Evolutionary conservation across 2,888 invertebrate species (phyloP).

Genomic region (Cenopis cana): DNA sequence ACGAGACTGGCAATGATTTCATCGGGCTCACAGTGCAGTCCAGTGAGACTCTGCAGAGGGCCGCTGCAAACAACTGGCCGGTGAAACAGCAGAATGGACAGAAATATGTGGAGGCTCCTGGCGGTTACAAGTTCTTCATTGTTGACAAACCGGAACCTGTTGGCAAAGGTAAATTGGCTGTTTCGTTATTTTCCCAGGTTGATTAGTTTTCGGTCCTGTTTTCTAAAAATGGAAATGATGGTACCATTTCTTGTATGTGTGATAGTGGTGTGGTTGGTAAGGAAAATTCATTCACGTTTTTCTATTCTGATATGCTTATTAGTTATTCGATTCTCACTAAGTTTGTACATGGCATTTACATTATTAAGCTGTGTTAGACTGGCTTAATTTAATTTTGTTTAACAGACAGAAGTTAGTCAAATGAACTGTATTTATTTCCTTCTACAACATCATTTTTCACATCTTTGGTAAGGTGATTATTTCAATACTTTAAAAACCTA

Average conservation of each 20-base stretch:
- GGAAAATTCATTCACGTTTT: too few species aligned
- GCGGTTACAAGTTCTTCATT: conserved; percentile 95
- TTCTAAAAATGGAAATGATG: too few species aligned
- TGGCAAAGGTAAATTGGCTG: conserved; percentile 84
- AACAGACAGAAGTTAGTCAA: background rate
- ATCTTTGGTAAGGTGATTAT: background rate
- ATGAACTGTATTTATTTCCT: background rate
- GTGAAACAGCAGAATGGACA: conserved; percentile 86
- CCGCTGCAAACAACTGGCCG: conserved; percentile 90
- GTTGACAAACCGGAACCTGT: conserved; percentile 89
- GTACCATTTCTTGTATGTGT: too few species aligned
- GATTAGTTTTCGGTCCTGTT: background rate
- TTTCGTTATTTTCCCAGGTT: too few species aligned
- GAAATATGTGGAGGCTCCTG: conserved; percentile 92
- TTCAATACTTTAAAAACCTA: background rate
- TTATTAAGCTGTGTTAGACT: too few species aligned
- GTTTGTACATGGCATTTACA: too few species aligned
- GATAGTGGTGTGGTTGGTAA: too few species aligned
- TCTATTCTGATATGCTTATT: too few species aligned
- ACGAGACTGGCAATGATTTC: conserved; percentile 97
- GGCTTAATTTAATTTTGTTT: background rate
- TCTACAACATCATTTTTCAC: background rate
- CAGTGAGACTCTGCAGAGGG: conserved; percentile 90
- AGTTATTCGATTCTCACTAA: too few species aligned
- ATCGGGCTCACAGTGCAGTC: conserved; percentile 93